phyloP scores from a whole-genome alignment of 2,888 invertebrate genomes.

The Corbicula japonica region DNA sequence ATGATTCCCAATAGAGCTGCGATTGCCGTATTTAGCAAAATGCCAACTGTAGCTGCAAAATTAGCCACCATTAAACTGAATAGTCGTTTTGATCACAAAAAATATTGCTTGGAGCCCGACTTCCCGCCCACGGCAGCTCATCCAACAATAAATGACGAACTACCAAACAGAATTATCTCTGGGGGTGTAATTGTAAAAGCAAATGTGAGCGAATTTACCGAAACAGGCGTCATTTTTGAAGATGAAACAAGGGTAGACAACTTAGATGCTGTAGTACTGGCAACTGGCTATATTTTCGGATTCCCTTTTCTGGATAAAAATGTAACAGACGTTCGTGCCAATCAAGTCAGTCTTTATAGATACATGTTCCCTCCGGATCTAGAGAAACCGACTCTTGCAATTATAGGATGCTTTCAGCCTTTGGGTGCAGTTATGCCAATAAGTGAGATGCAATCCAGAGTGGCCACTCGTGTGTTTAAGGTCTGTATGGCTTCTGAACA shows the following conservation, averaged over 20 bases:
- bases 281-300: slow-evolving; percentile 86
- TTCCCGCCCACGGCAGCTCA: too few species aligned
- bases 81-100: too few species aligned
- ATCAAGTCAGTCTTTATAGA: slow-evolving; percentile 85
- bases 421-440: slow-evolving; percentile 87
- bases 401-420: slow-evolving; percentile 87
- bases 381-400: slow-evolving; percentile 84
- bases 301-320: slow-evolving; percentile 86
- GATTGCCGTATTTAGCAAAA: too few species aligned
- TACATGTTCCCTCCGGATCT: slow-evolving; percentile 86
- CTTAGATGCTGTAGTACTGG: slow-evolving; percentile 84
- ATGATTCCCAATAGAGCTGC: slow-evolving; percentile 68
- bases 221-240: slow-evolving; percentile 81
- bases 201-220: slow-evolving; percentile 78
- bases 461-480: slow-evolving; percentile 86
- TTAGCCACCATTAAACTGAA: too few species aligned
- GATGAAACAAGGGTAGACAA: slow-evolving; percentile 82
- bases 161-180: slow-evolving; percentile 85
- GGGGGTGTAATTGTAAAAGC: slow-evolving; percentile 85
- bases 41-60: too few species aligned
- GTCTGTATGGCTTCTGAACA: slow-evolving; percentile 62
- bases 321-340: slow-evolving; percentile 78
- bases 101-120: too few species aligned
- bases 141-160: slow-evolving; percentile 86
- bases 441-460: slow-evolving; percentile 87